Percentiles rank a stretch among this genome's conserved stretches.
phyloP scores from a whole-genome alignment of 2,888 invertebrate species.

The Brenthis ino region DNA sequence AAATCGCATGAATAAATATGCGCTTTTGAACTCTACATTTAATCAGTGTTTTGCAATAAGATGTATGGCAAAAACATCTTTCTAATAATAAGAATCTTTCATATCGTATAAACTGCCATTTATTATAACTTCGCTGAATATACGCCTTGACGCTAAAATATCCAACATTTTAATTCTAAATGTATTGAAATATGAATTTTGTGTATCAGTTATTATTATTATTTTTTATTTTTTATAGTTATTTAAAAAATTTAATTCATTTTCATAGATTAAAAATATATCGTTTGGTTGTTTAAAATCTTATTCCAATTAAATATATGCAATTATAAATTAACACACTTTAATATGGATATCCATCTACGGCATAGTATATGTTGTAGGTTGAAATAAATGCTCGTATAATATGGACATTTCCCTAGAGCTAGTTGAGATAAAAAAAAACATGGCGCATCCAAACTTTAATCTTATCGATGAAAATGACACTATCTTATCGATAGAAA shows the following conservation, averaged over 20 bases:
- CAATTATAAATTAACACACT: too few species aligned
- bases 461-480: too few species aligned
- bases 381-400: neutral
- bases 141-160: slow-evolving; percentile 29
- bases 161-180: slow-evolving; percentile 7
- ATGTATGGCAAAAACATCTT: neutral
- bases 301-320: too few species aligned
- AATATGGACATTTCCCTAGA: neutral
- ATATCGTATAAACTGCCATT: slow-evolving; percentile 49
- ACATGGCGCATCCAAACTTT: too few species aligned
- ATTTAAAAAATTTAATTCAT: too few species aligned
- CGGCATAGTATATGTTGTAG: too few species aligned
- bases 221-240: neutral
- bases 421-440: too few species aligned
- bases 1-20: neutral
- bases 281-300: too few species aligned
- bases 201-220: slow-evolving; percentile 2
- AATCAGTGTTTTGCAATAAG: neutral
- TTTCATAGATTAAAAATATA: too few species aligned
- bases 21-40: neutral
- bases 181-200: slow-evolving; percentile 35
- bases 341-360: too few species aligned
- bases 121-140: slow-evolving; percentile 37
- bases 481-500: too few species aligned
- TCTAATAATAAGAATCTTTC: slow-evolving; percentile 38